Evolutionary conservation across 2,888 invertebrate species (phyloP).

Genomic region (Crepidodera aurea): DNA sequence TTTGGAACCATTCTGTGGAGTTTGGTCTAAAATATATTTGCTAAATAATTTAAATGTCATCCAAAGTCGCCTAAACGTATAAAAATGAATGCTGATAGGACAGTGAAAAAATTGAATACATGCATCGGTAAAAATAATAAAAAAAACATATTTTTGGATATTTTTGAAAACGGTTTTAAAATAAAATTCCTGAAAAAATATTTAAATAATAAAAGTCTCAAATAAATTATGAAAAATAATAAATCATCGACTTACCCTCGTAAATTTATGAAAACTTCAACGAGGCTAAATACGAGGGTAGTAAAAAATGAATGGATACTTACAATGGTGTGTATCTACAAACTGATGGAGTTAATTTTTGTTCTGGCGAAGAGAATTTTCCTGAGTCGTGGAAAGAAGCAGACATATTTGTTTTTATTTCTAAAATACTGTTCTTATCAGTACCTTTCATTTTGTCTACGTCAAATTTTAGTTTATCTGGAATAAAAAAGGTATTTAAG

Average conservation of each 20-base stretch:
- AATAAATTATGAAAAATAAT: not conserved
- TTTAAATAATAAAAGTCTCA: too few relatives aligned
- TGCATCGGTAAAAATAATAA: not conserved
- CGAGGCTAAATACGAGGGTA: not conserved
- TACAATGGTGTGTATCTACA: constrained; percentile 57
- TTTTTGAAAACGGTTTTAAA: too few relatives aligned
- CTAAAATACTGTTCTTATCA: constrained; percentile 38
- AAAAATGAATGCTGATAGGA: too few relatives aligned
- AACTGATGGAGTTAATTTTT: constrained; percentile 52
- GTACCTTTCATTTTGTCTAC: constrained; percentile 50
- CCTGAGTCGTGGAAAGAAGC: constrained; percentile 36
- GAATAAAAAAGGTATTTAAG: constrained; percentile 43
- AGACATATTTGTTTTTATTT: constrained; percentile 35
- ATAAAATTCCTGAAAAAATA: too few relatives aligned
- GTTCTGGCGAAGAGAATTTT: constrained; percentile 48
- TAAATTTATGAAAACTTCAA: not conserved
- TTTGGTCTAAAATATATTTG: constrained; percentile 52
- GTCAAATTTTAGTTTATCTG: constrained; percentile 64
- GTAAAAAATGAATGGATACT: constrained; percentile 42
- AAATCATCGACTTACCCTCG: not conserved
- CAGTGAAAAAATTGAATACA: not conserved
- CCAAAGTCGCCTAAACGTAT: not conserved
- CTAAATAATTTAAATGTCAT: constrained; percentile 2
- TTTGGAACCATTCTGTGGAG: constrained; percentile 56
- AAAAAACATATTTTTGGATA: too few relatives aligned